Conservation (phyloP, 2,797 vertebrate species). For the Epinephelus malabaricus region DNA sequence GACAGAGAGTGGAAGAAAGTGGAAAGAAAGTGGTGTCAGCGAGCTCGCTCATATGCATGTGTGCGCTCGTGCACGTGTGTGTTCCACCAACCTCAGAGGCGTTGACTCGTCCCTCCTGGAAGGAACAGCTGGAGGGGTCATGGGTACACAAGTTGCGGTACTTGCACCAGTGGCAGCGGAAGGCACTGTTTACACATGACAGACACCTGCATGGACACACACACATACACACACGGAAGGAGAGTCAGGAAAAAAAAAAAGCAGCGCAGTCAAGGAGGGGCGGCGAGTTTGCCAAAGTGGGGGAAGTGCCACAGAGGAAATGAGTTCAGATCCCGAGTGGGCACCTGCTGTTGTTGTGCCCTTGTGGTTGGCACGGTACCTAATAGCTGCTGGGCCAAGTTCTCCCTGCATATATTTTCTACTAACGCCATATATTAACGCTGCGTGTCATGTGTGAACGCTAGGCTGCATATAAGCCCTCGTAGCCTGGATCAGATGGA, state of each 20-base stretch:
- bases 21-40: neutral
- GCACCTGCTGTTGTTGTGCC: slow-evolving; percentile 78
- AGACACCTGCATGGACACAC: slow-evolving; percentile 90
- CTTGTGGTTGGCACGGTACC: slow-evolving; percentile 71
- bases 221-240: slow-evolving; percentile 40
- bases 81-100: slow-evolving; percentile 91
- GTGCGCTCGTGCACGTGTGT: slow-evolving; percentile 8
- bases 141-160: slow-evolving; percentile 98
- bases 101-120: slow-evolving; percentile 98
- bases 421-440: slow-evolving; percentile 47
- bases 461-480: slow-evolving; percentile 29
- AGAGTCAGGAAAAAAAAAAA: slow-evolving; percentile 28
- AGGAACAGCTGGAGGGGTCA: slow-evolving; percentile 97
- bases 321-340: slow-evolving; percentile 75
- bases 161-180: slow-evolving; percentile 99
- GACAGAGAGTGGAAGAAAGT: neutral
- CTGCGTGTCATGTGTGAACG: slow-evolving; percentile 8
- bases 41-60: slow-evolving; percentile 5
- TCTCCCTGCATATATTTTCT: slow-evolving; percentile 59
- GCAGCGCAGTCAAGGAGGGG: slow-evolving; percentile 49
- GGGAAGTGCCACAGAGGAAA: slow-evolving; percentile 73
- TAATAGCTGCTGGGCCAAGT: slow-evolving; percentile 46
- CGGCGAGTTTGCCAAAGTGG: slow-evolving; percentile 52
- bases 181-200: slow-evolving; percentile 97
- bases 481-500: slow-evolving; percentile 33